Percentiles rank a stretch among this genome's conserved stretches.
Evolutionary conservation across 2,888 invertebrate genomes (phyloP).

Genomic region (Meteorus colon): DNA sequence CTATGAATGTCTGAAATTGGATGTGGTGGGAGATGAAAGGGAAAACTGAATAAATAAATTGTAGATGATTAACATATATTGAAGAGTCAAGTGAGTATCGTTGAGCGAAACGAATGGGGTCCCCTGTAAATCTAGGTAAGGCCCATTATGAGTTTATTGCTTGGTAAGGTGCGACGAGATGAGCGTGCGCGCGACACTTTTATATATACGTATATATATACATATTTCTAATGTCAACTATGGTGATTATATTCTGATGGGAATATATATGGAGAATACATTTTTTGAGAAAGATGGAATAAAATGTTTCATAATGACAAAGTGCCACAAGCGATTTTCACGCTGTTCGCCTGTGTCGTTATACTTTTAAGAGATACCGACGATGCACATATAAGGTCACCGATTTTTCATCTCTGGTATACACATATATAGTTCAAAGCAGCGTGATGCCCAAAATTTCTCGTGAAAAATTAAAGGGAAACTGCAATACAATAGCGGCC

Average conservation of each 20-base stretch:
- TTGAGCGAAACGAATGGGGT: conserved; percentile 26
- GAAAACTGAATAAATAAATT: conserved; percentile 15
- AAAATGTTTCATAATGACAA: conserved; percentile 43
- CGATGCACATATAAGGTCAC: conserved; percentile 2
- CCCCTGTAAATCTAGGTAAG: conserved; percentile 48
- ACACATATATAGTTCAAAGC: not conserved
- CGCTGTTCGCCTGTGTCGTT: conserved; percentile 46
- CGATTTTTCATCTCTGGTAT: conserved; percentile 19
- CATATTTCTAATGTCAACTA: not conserved
- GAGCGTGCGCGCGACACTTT: conserved; percentile 61
- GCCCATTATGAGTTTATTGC: conserved; percentile 66
- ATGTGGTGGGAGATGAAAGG: not conserved
- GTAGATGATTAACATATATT: conserved; percentile 17
- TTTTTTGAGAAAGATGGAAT: not conserved
- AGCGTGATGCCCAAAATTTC: conserved; percentile 24
- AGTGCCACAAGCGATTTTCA: conserved; percentile 52
- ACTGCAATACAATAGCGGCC: too few relatives aligned
- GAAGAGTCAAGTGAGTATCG: conserved; percentile 12
- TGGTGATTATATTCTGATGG: conserved; percentile 17
- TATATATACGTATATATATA: not conserved
- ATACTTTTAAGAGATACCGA: not conserved
- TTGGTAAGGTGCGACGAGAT: conserved; percentile 9
- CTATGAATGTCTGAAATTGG: not conserved
- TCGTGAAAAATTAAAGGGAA: conserved; percentile 12
- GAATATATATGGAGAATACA: not conserved